Base-by-base conservation (phyloP, 2,888 invertebrate species). In the Rhabditophanes sp. region DNA sequence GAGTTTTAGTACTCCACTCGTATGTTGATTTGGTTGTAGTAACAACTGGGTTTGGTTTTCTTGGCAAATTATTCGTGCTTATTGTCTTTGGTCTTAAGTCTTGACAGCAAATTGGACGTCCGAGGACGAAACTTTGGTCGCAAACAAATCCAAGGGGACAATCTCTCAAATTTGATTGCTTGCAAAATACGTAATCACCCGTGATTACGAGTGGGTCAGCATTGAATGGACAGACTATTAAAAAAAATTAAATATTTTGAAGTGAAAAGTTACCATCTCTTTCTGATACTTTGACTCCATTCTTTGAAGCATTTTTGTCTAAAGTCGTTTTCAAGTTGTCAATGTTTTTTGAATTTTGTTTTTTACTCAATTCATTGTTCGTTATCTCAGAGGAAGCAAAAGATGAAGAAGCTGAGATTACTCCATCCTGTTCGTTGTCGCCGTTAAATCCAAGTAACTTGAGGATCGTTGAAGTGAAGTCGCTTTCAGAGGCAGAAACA, bases 61-160 rank as follows among this genome's bases (percentile, higher is more conserved):
- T n/a, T n/a, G n/a, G n/a, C n/a, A n/a, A n/a, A n/a, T n/a, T n/a
- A n/a, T n/a, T n/a, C n/a, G n/a, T n/a, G n/a, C n/a, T n/a, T n/a
- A n/a, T n/a, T n/a, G n/a, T n/a, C n/a, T n/a, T n/a, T 3, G 14
- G 17, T 16, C 49, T 35, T 5, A 42, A 35, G 28, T 58, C 58
- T 17, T 39, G 38, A 33, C 58, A 58, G 38, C 58, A 58, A 34
- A 58, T 58, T 3, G 58, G 53, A 11, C 56, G 30, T 23, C 57
- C 56, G 7, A 57, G 39, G 14, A 45, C 52, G 33, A 53, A 54
- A 20, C 46, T 47, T 30, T 58, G 58, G 32, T 58, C 58, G 31
- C 58, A 58, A 14, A 57, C 48, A 33, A 48, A 58, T 17, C 56
- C 56, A 19, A 53, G 46, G 4, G 58, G 58, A 34, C 58, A 58